Percentiles rank a stretch among this genome's conserved stretches.
phyloP scores from a whole-genome alignment of 2,888 invertebrate genomes.

The Mylabris sibirica region DNA sequence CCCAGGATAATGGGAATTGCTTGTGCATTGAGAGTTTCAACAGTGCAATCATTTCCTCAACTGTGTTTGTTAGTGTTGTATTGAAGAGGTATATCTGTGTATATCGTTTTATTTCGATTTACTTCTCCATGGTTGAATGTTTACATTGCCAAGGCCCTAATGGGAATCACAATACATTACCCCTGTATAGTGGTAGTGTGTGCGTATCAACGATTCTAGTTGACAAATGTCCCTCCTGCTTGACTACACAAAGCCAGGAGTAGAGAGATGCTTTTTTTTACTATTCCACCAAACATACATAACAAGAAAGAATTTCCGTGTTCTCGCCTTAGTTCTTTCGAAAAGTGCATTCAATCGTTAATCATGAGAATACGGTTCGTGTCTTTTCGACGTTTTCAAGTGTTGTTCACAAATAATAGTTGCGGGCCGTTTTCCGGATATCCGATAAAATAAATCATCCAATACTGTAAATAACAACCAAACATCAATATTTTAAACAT shows the following conservation, averaged over 20 bases:
- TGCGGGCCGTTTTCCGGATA: slow-evolving; percentile 44
- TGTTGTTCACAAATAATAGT: slow-evolving; percentile 48
- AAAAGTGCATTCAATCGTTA: slow-evolving; percentile 62
- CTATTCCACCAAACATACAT: slow-evolving; percentile 46
- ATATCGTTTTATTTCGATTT: slow-evolving; percentile 27
- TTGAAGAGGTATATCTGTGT: slow-evolving; percentile 9
- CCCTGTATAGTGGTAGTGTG: slow-evolving; percentile 46
- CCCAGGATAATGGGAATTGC: slow-evolving; percentile 58
- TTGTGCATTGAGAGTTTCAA: slow-evolving; percentile 44
- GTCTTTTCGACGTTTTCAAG: slow-evolving; percentile 48
- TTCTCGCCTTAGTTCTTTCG: slow-evolving; percentile 57
- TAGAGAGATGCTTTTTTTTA: slow-evolving; percentile 54
- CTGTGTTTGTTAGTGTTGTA: slow-evolving; percentile 13
- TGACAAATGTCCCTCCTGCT: slow-evolving; percentile 60
- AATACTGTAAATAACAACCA: slow-evolving; percentile 4
- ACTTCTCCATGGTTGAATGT: slow-evolving; percentile 27
- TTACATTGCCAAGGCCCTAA: slow-evolving; percentile 48
- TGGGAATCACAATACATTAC: slow-evolving; percentile 61
- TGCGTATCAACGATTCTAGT: slow-evolving; percentile 53
- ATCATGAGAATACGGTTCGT: slow-evolving; percentile 58
- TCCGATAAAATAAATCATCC: slow-evolving; percentile 37
- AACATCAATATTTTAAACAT: not conserved
- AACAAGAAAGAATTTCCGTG: slow-evolving; percentile 60
- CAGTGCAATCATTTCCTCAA: slow-evolving; percentile 29
- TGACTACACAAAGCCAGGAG: slow-evolving; percentile 54